Percentiles rank a stretch among this genome's conserved stretches.
Evolutionary conservation across 2,113 vertebrate species (phyloP).

Genomic region (Neotoma lepida): DNA sequence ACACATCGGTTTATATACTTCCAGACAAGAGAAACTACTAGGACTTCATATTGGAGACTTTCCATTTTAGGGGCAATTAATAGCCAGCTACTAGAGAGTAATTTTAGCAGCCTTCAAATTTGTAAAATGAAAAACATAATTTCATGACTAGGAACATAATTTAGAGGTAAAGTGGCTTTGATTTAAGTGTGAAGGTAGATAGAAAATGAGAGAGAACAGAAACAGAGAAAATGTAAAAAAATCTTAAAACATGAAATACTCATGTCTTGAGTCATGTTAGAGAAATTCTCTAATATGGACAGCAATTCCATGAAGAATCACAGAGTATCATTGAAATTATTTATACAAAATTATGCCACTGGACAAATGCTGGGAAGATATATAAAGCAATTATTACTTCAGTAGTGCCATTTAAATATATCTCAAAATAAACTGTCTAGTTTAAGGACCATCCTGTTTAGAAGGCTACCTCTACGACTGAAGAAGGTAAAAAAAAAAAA

Average conservation of each 20-base stretch:
- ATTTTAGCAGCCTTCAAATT: not conserved
- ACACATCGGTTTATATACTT: not conserved
- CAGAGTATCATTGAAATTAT: not conserved
- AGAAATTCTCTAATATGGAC: not conserved
- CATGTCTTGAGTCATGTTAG: not conserved
- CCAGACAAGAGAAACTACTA: not conserved
- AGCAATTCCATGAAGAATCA: not conserved
- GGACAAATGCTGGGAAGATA: not conserved
- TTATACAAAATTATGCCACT: not conserved
- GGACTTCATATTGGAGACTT: not conserved
- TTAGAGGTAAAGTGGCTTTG: not conserved
- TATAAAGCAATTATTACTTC: not conserved
- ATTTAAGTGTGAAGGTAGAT: not conserved
- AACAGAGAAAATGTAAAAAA: not conserved
- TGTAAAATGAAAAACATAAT: not conserved
- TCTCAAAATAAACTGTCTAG: not conserved
- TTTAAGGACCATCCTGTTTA: not conserved
- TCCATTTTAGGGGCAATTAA: not conserved
- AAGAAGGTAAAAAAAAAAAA: not conserved
- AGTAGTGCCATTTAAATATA: not conserved
- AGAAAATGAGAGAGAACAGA: not conserved
- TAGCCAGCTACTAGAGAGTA: not conserved
- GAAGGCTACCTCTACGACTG: not conserved
- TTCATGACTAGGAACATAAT: no score
- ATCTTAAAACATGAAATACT: not conserved